Conservation (phyloP, 2,888 invertebrate species). For the Drosophila greeni region DNA sequence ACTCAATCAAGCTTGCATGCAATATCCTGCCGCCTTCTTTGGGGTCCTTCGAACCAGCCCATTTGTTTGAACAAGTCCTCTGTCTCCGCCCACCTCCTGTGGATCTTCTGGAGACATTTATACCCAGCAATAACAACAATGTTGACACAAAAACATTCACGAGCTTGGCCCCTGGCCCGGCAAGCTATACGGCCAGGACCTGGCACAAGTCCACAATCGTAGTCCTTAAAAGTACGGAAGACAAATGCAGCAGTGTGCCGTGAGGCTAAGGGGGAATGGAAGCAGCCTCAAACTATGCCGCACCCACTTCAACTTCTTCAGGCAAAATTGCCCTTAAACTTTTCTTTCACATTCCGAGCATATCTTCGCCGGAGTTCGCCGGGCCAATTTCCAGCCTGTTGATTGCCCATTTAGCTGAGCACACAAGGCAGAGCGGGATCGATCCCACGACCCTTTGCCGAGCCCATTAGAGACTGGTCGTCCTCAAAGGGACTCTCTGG, state of each 20-base stretch:
- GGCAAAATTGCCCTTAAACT: slow-evolving; percentile 52
- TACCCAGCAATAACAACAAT: slow-evolving; percentile 59
- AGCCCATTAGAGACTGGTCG: slow-evolving; percentile 1
- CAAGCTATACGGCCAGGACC: slow-evolving; percentile 33
- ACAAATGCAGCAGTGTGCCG: slow-evolving; percentile 64
- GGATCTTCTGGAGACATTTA: slow-evolving; percentile 58
- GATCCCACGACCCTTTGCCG: slow-evolving; percentile 8
- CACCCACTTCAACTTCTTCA: slow-evolving; percentile 34
- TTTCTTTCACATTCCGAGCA: slow-evolving; percentile 62
- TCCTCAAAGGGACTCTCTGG: neutral
- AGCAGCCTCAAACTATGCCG: slow-evolving; percentile 29
- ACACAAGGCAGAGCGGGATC: slow-evolving; percentile 15
- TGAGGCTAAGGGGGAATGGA: slow-evolving; percentile 24
- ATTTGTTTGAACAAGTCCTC: slow-evolving; percentile 76
- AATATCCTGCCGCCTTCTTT: slow-evolving; percentile 64
- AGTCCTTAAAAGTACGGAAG: slow-evolving; percentile 53
- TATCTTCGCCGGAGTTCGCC: slow-evolving; percentile 29
- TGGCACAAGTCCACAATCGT: slow-evolving; percentile 9
- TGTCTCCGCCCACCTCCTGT: slow-evolving; percentile 41
- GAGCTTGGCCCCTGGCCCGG: slow-evolving; percentile 18
- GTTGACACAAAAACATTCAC: slow-evolving; percentile 63
- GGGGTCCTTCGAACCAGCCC: slow-evolving; percentile 48
- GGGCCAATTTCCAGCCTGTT: slow-evolving; percentile 59
- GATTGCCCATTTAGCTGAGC: slow-evolving; percentile 61
- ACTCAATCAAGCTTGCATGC: slow-evolving; percentile 73